Conservation (phyloP, 2,113 vertebrate species). For the Poicephalus gulielmi region DNA sequence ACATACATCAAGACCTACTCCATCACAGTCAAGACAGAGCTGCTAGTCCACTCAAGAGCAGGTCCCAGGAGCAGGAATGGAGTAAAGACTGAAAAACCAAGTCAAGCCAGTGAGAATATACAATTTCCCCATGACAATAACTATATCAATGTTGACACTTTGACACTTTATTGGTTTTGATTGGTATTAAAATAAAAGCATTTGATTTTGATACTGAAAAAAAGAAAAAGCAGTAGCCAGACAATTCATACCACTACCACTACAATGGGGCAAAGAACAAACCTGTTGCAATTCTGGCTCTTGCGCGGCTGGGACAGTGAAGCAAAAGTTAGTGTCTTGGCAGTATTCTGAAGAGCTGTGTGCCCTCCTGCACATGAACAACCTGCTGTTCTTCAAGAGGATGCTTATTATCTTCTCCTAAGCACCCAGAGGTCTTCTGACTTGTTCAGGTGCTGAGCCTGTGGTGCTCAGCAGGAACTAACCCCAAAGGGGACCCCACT, state of each 20-base stretch:
- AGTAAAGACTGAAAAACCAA: neutral
- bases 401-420: neutral
- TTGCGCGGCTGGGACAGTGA: accelerated
- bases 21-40: neutral
- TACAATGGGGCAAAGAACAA: neutral
- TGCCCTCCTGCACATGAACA: neutral
- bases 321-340: neutral
- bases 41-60: neutral
- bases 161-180: neutral
- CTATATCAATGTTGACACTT: neutral
- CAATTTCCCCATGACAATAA: neutral
- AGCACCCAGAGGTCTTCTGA: neutral
- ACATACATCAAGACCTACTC: accelerated
- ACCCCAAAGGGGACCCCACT: neutral
- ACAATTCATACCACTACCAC: neutral
- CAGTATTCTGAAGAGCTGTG: neutral
- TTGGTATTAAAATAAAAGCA: neutral
- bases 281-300: neutral
- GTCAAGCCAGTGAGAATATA: neutral
- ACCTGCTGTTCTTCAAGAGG: neutral
- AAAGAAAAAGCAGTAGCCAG: neutral
- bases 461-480: neutral
- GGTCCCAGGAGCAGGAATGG: neutral
- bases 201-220: neutral
- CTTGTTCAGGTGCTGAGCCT: neutral